Base-by-base conservation (phyloP, 2,797 vertebrate species). In the Percopsis omiscomaycus region DNA sequence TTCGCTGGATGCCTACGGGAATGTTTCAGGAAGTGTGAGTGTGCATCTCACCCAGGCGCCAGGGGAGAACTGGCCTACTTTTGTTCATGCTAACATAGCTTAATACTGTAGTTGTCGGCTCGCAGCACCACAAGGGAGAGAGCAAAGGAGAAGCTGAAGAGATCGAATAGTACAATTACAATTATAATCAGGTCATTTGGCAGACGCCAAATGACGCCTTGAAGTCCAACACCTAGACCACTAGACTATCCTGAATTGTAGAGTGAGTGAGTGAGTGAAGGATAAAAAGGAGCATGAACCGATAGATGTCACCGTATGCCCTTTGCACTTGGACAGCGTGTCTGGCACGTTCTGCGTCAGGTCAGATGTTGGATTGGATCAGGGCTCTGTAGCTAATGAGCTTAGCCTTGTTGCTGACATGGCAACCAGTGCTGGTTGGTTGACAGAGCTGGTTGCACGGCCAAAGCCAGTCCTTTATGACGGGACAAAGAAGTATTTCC, bases 31-130 rank as follows among this genome's bases (percentile, higher is more conserved):
- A 22, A 45, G 52, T 61, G 45, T 47, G n/a, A 57, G 6, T 47
- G 29, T 12, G 45, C 44, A 42, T 49, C 62, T 46, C 51, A 47
- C 11, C 12, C 30, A 27, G 61, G 29, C 22, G 15, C n/a, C 61
- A 55, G 16, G 50, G 56, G 67, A 69, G n/a, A 58, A 12, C 48
- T 69, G 67, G 54, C 67, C 67, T 63, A 69, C 53, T 63, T 69
- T 27, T 63, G 48, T 28, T 11, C 29, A 29, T 5, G 5, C 59
- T 56, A 15, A 44, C 30, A 37, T 54, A 13, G 22, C 30, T 28
- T 3, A 47, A 42, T 45, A 15, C 14, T 15, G 8, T 4, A 5
- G 46, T 11, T 49, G 46, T 5, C 13, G 10, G 9, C n/a, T 15
- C 10, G 27, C 13, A 10, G 22, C 29, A 22, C 16, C 9, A 9